Evolutionary conservation across 1,140 invertebrate species (phyloP), one percentile per base, ranked within the genome.

Genomic region (Metaphire vulgaris): DNA sequence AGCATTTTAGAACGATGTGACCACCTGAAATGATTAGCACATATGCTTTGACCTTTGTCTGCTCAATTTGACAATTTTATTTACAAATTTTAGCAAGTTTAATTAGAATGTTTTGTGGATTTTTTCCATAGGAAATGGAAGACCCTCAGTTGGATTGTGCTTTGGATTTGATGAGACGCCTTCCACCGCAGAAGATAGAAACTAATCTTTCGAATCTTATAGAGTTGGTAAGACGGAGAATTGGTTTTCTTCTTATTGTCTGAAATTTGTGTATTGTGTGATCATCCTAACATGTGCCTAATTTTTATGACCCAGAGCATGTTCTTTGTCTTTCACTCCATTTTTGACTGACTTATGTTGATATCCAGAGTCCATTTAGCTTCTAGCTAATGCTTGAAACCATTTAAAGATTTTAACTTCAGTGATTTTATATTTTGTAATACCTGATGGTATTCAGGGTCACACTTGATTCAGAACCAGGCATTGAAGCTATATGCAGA

Each of bases 141-240:
- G 96, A 98, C 83, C 92, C 96, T 87, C 96, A 98, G 88, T 92
- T 99, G 89, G 97, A 99, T 88, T 97, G 95, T 89, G 96, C 97
- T 65, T 87, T 99, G 81, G 98, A 99, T 89, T 89, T 99, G 82
- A 99, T 99, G 97, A 89, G 98, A 81, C 91, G 98, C 81, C 87
- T 99, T 82, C 98, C 98, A 79, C 98, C 98, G 78, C 97, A 99
- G 87, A 93, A 98, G 87, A 98, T 99, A 82, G 97, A 99, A 85
- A 97, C 98, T 86, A 99, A 99, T 88, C 88, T 99, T 69, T 94
- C 93, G 86, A 96, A 99, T 89, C 88, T 99, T 80, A 98, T 99
- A 81, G 96, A 98, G 87, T 88, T 99, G 83, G 87, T 89, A 81
- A 81, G 85, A n/a, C n/a, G n/a, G n/a, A n/a, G n/a, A n/a, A n/a